A percentile compares a stretch with the other conserved stretches of the same genome.
These are phyloP conservation scores for Linnaemya vulpina DNA, from an alignment of 2,888 invertebrate genomes.

Conservation along the genomic window DNA sequence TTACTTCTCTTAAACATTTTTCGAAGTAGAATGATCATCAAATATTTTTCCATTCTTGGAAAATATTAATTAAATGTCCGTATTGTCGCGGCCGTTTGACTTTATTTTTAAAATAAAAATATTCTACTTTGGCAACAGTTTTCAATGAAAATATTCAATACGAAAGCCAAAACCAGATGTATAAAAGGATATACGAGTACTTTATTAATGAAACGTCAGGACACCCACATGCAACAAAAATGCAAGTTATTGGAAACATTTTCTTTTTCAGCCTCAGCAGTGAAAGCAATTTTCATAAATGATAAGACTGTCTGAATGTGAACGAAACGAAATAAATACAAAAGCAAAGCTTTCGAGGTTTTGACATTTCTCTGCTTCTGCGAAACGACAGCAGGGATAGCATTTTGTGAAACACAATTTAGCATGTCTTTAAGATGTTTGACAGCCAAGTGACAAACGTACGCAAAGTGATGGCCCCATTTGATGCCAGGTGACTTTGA, in stretches of 20 bases:
- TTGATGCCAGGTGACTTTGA: too few species aligned
- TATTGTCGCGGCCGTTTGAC: too few species aligned
- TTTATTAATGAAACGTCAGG: constrained; percentile 36
- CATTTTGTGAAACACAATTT: neutral
- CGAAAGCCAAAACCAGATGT: constrained; percentile 13
- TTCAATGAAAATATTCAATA: neutral
- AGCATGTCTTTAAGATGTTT: too few species aligned
- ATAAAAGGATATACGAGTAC: neutral
- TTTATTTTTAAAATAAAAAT: neutral
- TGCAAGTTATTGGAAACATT: constrained; percentile 31
- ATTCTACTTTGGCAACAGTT: neutral
- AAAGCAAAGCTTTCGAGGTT: neutral
- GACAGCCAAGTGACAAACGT: too few species aligned
- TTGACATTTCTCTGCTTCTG: neutral
- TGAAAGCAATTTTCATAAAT: constrained; percentile 58
- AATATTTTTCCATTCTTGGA: too few species aligned
- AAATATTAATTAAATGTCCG: too few species aligned
- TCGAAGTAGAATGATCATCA: too few species aligned
- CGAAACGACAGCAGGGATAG: neutral
- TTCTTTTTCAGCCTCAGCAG: neutral
- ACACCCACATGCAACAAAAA: constrained; percentile 36
- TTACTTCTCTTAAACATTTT: too few species aligned
- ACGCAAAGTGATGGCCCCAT: too few species aligned
- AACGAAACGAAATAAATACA: constrained; percentile 17
- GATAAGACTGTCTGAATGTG: constrained; percentile 13